Evolutionary conservation across 2,113 vertebrate genomes (phyloP).

Genomic region (Oreochromis tanganicae): DNA sequence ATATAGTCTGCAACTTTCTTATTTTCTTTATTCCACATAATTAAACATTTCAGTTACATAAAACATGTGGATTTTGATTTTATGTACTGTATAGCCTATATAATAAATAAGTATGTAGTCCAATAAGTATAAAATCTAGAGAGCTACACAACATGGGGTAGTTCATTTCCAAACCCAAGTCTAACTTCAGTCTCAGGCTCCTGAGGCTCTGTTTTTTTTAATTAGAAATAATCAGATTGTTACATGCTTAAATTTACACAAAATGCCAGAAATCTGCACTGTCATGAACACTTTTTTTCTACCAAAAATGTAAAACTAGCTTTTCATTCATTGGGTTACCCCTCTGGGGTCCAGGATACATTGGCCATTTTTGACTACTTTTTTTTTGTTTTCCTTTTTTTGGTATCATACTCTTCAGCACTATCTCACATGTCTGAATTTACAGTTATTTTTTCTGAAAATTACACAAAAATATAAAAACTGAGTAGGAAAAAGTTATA

Average conservation of each 20-base stretch:
- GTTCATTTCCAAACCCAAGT: neutral
- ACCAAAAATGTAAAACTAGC: neutral
- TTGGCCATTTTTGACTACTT: neutral
- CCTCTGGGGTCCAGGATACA: fast-evolving
- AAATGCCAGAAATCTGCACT: neutral
- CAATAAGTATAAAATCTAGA: neutral
- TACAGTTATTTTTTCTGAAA: fast-evolving
- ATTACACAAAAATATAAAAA: neutral
- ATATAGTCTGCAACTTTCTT: neutral
- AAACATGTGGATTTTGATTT: neutral
- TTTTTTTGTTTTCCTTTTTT: neutral
- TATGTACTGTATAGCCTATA: fast-evolving
- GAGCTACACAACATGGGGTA: neutral
- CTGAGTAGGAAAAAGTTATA: fast-evolving
- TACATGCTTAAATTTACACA: no score
- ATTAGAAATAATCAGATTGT: no score
- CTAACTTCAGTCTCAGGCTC: neutral
- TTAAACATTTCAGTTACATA: neutral
- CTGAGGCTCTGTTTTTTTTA: no score
- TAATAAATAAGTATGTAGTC: neutral
- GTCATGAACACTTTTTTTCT: neutral
- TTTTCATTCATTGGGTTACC: fast-evolving
- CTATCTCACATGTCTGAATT: neutral
- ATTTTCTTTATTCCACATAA: neutral
- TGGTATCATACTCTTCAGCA: neutral